Conservation (phyloP, 2,888 invertebrate genomes). For the Drosophila melanosoma region DNA sequence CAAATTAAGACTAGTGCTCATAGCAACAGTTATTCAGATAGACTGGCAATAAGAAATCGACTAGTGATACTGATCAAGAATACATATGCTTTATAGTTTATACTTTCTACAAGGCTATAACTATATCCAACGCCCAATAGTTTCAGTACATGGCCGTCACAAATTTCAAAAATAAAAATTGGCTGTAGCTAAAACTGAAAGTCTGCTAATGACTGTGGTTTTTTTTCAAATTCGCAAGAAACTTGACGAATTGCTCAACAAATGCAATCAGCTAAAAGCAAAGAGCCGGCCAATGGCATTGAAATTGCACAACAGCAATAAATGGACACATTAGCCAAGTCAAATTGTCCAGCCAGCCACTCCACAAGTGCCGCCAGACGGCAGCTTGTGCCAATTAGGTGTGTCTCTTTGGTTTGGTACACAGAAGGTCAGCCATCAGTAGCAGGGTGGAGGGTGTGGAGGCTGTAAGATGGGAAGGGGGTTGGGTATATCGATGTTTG, state of each 20-base stretch:
- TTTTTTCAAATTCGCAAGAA: slow-evolving; percentile 35
- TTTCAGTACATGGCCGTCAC: not conserved
- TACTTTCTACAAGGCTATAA: not conserved
- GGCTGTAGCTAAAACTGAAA: slow-evolving; percentile 4
- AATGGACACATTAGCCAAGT: slow-evolving; percentile 56
- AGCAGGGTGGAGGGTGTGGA: not conserved
- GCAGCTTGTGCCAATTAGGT: slow-evolving; percentile 42
- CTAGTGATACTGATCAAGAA: not conserved
- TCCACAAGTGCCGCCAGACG: slow-evolving; percentile 26
- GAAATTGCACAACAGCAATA: slow-evolving; percentile 61
- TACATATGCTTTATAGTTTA: not conserved
- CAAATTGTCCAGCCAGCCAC: slow-evolving; percentile 37
- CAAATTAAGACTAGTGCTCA: not conserved
- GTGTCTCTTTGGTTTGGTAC: slow-evolving; percentile 41
- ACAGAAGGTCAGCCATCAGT: slow-evolving; percentile 35
- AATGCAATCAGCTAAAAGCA: slow-evolving; percentile 54
- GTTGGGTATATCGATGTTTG: slow-evolving; percentile 20
- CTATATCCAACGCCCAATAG: slow-evolving; percentile 12
- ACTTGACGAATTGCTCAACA: slow-evolving; percentile 38
- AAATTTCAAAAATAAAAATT: slow-evolving; percentile 9
- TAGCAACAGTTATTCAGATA: not conserved
- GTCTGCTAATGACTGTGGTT: slow-evolving; percentile 33
- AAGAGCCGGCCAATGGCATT: slow-evolving; percentile 63
- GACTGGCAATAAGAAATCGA: not conserved
- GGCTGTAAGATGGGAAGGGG: not conserved